Evolutionary conservation across 2,113 vertebrate species (phyloP), one percentile per base, ranked within the genome.

Genomic region (Dryoscopus gambensis): DNA sequence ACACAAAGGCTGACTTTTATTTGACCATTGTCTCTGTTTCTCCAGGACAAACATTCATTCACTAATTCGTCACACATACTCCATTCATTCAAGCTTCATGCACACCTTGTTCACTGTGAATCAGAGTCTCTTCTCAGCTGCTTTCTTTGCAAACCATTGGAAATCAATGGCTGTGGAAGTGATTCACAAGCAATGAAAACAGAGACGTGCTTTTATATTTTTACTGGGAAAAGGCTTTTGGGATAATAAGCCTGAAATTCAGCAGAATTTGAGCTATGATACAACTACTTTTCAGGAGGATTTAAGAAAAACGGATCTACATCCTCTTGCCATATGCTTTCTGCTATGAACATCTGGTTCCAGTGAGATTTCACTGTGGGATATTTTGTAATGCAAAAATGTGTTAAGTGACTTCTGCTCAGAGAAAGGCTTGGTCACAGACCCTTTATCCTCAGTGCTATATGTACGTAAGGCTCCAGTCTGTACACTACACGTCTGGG

Each of bases 371-470:
- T 86, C 92, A 60, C 56, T 64, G 83, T 95, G 88, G 88, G 90
- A 90, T 92, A 94, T 90, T 96, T 86, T 95, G 85, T 94, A 93
- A 82, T 47, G 76, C 93, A 96, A 79, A 97, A 96, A 93, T 35
- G 95, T 92, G 90, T 87, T 92, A 95, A 97, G 87, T 84, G 92
- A 96, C 92, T 94, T 96, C 89, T 96, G 88, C 92, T 95, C 73
- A 28, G 60, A 89, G 85, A 75, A 92, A 73, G 31, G 40, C 89
- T 94, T 92, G 85, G 90, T 97, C 90, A 71, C 83, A 94, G 96
- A 77, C 60, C 64, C 88, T 94, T 95, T 65, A 94, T 92, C 79
- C 83, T 78, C 47, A 30, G 35, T 64, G 62, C 50, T 78, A 46
- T 8, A 82, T 9, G 35, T 78, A 78, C 2, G 2, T 52, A 78